Evolutionary conservation across 2,113 vertebrate genomes (phyloP), one percentile per base, ranked within the genome.

Genomic region (Nerophis ophidion): DNA sequence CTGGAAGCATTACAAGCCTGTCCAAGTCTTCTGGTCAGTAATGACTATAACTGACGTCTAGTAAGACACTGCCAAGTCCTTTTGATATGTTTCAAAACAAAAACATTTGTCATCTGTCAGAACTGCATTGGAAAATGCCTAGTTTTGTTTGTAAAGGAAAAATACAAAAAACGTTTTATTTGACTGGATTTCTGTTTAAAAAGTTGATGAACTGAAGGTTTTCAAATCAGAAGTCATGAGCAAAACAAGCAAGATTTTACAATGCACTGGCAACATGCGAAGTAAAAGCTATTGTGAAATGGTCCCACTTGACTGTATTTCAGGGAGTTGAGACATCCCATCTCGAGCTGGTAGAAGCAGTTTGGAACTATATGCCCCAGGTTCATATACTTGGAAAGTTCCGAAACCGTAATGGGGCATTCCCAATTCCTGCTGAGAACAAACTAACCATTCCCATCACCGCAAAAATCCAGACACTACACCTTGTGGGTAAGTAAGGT

Each of bases 311-410:
- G 15, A 35, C 14, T 9, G 65, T 5, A 8, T 71, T 71, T 58
- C 65, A 98, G 97, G 97, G 97, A 70, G 94, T 99, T 65, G 97
- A 99, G 84, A 99, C 97, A 1, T 99, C 97, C 52, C 97, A 99
- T 82, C 86, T 99, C 81, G 95, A 99, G 79, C 87, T 99, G 77
- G 96, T 98, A 74, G 97, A 99, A 87, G 97, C 97, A 76, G 93
- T 99, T 82, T 99, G 97, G 97, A 98, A 94, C 67, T 98, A 99
- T 58, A 98, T 99, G 97, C 97, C 97, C n/a, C 95, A 98, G 77
- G 97, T 99, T 81, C 95, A 98, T 82, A 96, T 98, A 72, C 88
- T 99, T 76, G 97, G 97, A 62, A 99, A 98, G 81, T 99, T 99
- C 80, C 93, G 96, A 75, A 99, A 99, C 88, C 95, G 97, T 63